phyloP scores from a whole-genome alignment of 2,888 invertebrate species.

The Diadromus collaris region DNA sequence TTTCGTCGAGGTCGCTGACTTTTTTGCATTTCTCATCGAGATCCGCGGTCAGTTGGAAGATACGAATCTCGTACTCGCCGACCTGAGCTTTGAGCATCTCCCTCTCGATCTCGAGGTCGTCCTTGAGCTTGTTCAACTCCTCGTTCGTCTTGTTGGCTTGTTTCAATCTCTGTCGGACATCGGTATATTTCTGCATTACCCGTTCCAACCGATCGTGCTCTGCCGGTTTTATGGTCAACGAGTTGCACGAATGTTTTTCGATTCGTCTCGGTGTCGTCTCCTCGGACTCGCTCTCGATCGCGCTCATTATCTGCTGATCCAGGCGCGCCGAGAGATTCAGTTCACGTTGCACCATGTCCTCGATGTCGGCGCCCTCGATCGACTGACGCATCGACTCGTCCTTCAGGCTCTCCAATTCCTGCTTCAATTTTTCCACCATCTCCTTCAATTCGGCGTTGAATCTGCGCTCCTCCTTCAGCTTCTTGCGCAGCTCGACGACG shows the following conservation, averaged over 20 bases:
- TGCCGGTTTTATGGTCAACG: conserved; percentile 63
- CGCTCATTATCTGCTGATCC: conserved; percentile 83
- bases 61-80: conserved; percentile 75
- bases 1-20: conserved; percentile 71
- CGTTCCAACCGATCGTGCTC: conserved; percentile 65
- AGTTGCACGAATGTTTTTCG: conserved; percentile 65
- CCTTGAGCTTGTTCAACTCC: conserved; percentile 72
- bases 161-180: conserved; percentile 65
- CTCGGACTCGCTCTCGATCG: conserved; percentile 80
- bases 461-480: conserved; percentile 82
- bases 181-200: conserved; percentile 66
- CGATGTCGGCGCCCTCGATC: conserved; percentile 72
- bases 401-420: conserved; percentile 66
- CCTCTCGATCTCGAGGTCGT: conserved; percentile 74
- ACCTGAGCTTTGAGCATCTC: conserved; percentile 76
- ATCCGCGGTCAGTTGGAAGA: conserved; percentile 74
- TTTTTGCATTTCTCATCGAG: conserved; percentile 73
- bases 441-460: conserved; percentile 78
- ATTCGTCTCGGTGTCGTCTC: conserved; percentile 61
- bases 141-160: conserved; percentile 72
- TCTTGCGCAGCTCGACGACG: conserved; percentile 83
- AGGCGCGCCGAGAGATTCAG: conserved; percentile 83
- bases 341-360: conserved; percentile 82
- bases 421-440: conserved; percentile 76
- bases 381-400: conserved; percentile 64